Evolutionary conservation across 2,113 vertebrate genomes (phyloP).

Genomic region (Colius striatus): DNA sequence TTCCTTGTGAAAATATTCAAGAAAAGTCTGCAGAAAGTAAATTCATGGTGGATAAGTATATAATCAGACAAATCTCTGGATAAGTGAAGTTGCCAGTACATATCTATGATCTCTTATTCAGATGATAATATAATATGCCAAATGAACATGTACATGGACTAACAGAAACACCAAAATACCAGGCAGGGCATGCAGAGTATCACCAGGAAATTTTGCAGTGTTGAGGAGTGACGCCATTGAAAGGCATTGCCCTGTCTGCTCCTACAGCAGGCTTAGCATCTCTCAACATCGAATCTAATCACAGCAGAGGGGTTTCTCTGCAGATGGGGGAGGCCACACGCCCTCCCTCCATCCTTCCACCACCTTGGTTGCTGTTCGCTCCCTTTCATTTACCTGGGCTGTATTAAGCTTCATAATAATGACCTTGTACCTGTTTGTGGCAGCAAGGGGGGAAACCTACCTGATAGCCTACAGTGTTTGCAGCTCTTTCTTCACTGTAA

Average conservation of each 20-base stretch:
- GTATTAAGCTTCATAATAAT: background rate
- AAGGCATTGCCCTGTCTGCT: background rate
- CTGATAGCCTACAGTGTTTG: background rate
- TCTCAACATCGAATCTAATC: background rate
- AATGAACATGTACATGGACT: background rate
- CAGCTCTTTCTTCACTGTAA: background rate
- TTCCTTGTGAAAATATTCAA: background rate
- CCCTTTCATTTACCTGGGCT: background rate
- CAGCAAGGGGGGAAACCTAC: background rate
- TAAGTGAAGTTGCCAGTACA: background rate
- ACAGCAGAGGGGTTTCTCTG: background rate
- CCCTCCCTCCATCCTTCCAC: background rate
- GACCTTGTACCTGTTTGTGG: background rate
- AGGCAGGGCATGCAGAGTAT: background rate
- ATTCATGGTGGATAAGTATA: background rate
- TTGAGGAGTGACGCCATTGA: constrained; percentile 4
- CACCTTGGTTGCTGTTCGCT: background rate
- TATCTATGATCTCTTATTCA: background rate
- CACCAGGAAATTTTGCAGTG: constrained; percentile 16
- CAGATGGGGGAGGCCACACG: background rate
- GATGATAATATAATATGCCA: background rate
- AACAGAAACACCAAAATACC: constrained; percentile 36
- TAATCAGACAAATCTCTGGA: background rate
- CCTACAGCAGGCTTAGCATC: background rate
- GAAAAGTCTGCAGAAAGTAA: background rate